Percentiles rank a stretch among this genome's conserved stretches.
phyloP scores from a whole-genome alignment of 2,888 invertebrate genomes.

The Callimorpha dominula region DNA sequence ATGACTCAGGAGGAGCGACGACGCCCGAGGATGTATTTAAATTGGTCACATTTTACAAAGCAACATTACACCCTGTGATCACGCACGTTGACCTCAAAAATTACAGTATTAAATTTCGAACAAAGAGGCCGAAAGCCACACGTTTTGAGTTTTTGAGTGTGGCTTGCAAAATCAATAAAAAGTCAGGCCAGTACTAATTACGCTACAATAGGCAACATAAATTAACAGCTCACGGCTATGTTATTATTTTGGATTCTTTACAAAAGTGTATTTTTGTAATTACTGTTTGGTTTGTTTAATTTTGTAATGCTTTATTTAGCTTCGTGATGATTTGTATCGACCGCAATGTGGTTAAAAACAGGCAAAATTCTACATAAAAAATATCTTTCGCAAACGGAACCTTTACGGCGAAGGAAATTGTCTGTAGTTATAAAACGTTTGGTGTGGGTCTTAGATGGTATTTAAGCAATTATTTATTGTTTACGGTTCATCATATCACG shows the following conservation, averaged over 20 bases:
- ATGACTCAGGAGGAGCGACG: conserved; percentile 50
- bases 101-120: conserved; percentile 70
- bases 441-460: conserved; percentile 53
- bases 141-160: conserved; percentile 56
- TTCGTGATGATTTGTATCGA: conserved; percentile 45
- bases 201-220: conserved; percentile 63
- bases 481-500: conserved; percentile 75
- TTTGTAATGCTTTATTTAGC: conserved; percentile 58
- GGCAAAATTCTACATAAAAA: conserved; percentile 17
- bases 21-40: conserved; percentile 60
- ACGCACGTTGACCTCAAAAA: conserved; percentile 71
- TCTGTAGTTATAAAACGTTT: conserved; percentile 51
- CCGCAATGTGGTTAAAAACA: conserved; percentile 34
- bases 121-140: conserved; percentile 67
- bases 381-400: conserved; percentile 38
- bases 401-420: conserved; percentile 41
- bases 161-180: conserved; percentile 66
- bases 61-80: conserved; percentile 64
- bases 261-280: conserved; percentile 62
- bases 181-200: conserved; percentile 64
- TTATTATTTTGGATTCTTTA: conserved; percentile 69
- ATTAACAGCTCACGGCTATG: conserved; percentile 72
- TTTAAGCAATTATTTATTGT: conserved; percentile 72
- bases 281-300: conserved; percentile 53
- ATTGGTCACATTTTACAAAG: conserved; percentile 70